Base-by-base conservation (phyloP, 2,797 vertebrate genomes). In the Schizopygopsis pylzovi region DNA sequence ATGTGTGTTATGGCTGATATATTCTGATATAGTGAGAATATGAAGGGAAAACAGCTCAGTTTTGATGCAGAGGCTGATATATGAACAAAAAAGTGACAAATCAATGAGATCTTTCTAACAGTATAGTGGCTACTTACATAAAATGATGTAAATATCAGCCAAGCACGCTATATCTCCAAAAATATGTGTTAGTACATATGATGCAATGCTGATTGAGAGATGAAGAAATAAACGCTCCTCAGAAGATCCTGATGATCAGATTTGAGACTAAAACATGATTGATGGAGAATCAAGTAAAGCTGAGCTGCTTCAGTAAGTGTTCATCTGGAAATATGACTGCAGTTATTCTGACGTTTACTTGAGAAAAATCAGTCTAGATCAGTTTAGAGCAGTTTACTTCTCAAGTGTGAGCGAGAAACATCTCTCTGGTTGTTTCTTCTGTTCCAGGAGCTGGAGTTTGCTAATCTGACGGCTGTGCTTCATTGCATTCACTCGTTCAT, bases 401-500 rank as follows among this genome's bases (percentile, higher is more conserved):
- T 52, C 49, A 18, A 52, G 2, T 49, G 47, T 49, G 15, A 49
- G 47, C 2, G 72, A 49, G 28, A 7, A 12, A 52, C 76, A 63
- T 75, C 49, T 22, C 33, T 41, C 9, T 68, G 28, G 16, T 7
- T 1, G 20, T 39, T 54, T 54, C 10, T 79, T 25, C 79, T 77
- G n/a, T 85, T 86, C 12, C 89, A 99, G 98, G 98, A 99, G 81
- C 94, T 99, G 76, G 97, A 99, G 93, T 99, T 98, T 91, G 96
- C 94, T 54, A 97, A 98, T 91, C 94, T 98, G 86, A 97, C 97
- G 0, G 95, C 96, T 0, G 96, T 99, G 89, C 96, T 99, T 86
- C 97, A 98, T 89, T 98, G 97, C 84, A 96, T 98, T 80, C 97
- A 98, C 89, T 96, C 97, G 86, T 99, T 99, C 93, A 96, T 99